Conservation (phyloP, 2,113 vertebrate genomes). For the Alosa alosa region DNA sequence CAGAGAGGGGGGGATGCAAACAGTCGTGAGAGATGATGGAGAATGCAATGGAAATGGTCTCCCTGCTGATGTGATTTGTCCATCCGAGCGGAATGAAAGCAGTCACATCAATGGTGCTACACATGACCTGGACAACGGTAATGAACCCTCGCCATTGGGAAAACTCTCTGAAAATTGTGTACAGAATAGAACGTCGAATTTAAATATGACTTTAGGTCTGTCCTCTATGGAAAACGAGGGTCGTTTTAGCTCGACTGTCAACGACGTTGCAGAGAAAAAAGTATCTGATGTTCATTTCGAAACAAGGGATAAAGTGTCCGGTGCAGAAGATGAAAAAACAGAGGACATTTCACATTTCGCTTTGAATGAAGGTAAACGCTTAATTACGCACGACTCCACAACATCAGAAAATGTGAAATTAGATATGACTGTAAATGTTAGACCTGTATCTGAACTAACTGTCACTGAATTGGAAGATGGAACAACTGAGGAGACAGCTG, state of each 20-base stretch:
- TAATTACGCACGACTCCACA: background rate
- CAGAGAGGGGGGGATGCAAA: slow-evolving; percentile 49
- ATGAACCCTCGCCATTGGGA: background rate
- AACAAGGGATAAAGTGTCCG: background rate
- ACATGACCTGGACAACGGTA: slow-evolving; percentile 46
- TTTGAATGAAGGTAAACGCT: background rate
- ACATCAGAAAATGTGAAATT: background rate
- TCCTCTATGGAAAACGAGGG: background rate
- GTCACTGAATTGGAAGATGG: slow-evolving; percentile 62
- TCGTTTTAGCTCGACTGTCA: background rate
- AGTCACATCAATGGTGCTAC: background rate
- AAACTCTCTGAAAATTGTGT: background rate
- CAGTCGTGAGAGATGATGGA: slow-evolving; percentile 40
- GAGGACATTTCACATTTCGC: slow-evolving; percentile 21
- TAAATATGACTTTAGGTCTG: background rate
- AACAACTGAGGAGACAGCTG: slow-evolving; percentile 57
- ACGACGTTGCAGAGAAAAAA: background rate
- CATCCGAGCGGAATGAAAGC: background rate
- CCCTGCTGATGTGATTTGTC: background rate
- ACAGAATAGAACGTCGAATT: background rate
- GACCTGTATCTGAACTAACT: slow-evolving; percentile 21
- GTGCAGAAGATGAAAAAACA: background rate
- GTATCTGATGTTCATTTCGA: background rate
- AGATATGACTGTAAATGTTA: background rate
- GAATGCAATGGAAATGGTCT: slow-evolving; percentile 55